Conservation (phyloP, 2,113 vertebrate genomes). For the Pongo pygmaeus region DNA sequence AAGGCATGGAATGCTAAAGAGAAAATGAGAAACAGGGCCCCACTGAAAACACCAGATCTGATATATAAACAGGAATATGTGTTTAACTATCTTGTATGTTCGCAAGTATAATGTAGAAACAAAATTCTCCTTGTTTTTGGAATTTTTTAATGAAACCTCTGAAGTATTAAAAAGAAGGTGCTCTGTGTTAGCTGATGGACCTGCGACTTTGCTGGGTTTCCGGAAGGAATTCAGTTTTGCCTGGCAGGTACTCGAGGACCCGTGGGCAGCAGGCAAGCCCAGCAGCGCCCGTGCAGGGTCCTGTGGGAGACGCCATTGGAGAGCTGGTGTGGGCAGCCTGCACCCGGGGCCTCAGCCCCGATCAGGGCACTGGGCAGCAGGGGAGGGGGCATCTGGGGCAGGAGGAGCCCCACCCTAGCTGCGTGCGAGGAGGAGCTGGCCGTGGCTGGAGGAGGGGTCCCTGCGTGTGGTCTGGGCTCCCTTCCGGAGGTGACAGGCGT, state of each 20-base stretch:
- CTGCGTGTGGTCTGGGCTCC: fast-evolving
- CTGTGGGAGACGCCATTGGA: background rate
- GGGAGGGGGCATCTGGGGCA: background rate
- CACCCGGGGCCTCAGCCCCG: background rate
- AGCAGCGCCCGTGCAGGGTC: background rate
- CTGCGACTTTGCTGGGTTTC: background rate
- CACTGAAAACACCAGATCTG: background rate
- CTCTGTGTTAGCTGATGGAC: background rate
- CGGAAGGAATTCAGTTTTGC: background rate
- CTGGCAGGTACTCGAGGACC: background rate
- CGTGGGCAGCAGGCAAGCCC: fast-evolving
- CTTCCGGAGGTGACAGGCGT: background rate
- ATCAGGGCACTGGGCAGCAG: background rate
- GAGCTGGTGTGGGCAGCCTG: background rate
- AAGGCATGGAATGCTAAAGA: background rate
- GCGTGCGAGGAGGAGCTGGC: background rate
- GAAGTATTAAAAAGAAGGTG: background rate
- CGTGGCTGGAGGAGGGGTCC: background rate
- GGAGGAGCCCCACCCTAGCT: background rate
- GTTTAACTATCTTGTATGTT: background rate
- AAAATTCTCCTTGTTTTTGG: background rate
- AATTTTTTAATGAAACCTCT: background rate
- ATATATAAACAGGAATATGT: background rate
- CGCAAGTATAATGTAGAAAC: background rate
- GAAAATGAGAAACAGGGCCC: background rate